Conservation (phyloP, 2,797 vertebrate species). For the Percopsis omiscomaycus region DNA sequence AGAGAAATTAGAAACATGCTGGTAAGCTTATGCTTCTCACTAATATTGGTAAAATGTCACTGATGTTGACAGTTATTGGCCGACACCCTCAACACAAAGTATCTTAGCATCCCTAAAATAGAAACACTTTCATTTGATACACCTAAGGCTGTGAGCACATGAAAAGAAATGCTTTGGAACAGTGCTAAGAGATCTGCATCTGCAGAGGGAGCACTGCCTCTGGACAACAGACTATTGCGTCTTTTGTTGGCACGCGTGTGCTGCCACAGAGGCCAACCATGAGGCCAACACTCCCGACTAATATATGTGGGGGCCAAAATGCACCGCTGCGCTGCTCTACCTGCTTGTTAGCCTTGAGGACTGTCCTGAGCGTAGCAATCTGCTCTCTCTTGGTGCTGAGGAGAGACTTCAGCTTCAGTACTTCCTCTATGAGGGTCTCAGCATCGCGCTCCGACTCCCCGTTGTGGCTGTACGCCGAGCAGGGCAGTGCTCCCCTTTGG, state of each 20-base stretch:
- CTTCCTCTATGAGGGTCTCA: conserved; percentile 82
- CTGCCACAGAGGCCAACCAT: background rate
- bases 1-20: no score
- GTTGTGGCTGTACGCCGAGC: conserved; percentile 63
- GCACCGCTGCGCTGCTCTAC: conserved; percentile 51
- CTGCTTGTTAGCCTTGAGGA: conserved; percentile 90
- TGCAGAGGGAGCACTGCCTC: background rate
- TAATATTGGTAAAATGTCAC: background rate
- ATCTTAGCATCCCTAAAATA: background rate
- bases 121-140: background rate
- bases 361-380: conserved; percentile 86
- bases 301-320: background rate
- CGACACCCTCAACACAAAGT: background rate
- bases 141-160: background rate
- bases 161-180: background rate
- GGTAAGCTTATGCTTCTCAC: no score
- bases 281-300: background rate
- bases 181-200: background rate
- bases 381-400: conserved; percentile 89
- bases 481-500: conserved; percentile 76
- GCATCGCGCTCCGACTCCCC: conserved; percentile 80
- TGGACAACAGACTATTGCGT: no score
- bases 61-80: background rate
- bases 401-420: conserved; percentile 86
- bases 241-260: background rate